Base-by-base conservation (phyloP, 2,888 invertebrate genomes). In the Sesamia inferens region DNA sequence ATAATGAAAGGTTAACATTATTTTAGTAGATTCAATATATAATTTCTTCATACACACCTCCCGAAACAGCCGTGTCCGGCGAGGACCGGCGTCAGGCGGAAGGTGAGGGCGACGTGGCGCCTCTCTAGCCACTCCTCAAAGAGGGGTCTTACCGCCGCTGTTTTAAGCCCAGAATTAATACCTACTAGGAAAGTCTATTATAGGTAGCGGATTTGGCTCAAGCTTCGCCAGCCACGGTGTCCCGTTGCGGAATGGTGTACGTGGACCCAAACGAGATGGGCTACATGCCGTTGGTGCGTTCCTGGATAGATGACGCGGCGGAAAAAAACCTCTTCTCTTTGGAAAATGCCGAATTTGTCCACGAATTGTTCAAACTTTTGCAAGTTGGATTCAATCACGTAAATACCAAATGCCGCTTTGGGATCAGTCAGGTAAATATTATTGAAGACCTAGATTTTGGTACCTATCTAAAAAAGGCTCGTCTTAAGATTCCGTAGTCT, bases 191-290 rank as follows among this genome's bases (percentile, higher is more conserved):
- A 51, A 13, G 16, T 4, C 14, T 44, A n/a, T 68, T 68, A 19
- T 59, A 96, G 96, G 97, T 97, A 13, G 97, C 98, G 88, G 99
- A 99, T 92, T 94, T 99, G 70, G 97, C 98, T 0, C 99, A 99
- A 91, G 99, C 99, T 0, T 99, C 99, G 0, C 99, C 99, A 0
- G 99, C 99, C 1, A 99, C 99, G 0, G 99, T 99, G 7, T 97
- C 97, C 0, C 97, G 97, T 39, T 97, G 97, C 85, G 99, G 99
- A 66, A 99, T 99, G 99, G 99, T 99, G 3, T 99, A 98, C 91
- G 97, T 99, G 13, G 99, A 99, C 91, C 97, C 99, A 0, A 97
- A 97, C 5, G 98, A 99, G 88, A 94, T 99, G 65, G 97, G 98
- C 67, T 99, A 98, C 97, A 90, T 98, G 85, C 99, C 99, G 0